These are phyloP conservation scores for Masnerella sp. DNA, from an alignment of 2,888 invertebrate species.

Conservation along the genomic window DNA sequence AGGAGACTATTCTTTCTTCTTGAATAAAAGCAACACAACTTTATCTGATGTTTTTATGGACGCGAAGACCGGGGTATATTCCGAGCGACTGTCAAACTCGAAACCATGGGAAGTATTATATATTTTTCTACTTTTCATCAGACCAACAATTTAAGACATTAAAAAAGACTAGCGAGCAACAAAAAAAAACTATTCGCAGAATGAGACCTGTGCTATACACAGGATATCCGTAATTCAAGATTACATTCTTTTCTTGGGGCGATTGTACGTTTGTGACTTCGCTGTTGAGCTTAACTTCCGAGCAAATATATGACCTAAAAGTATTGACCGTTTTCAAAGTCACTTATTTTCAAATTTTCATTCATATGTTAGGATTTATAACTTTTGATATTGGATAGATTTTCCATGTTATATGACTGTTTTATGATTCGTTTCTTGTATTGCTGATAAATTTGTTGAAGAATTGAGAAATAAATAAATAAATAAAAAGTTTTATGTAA, in stretches of 20 bases:
- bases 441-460: too few species aligned
- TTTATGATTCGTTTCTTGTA: too few species aligned
- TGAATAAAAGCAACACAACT: too few species aligned
- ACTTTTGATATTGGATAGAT: too few species aligned
- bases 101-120: constrained; percentile 12
- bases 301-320: constrained; percentile 14
- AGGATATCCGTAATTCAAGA: constrained; percentile 52
- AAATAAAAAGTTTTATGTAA: too few species aligned
- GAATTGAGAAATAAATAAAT: too few species aligned
- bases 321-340: constrained; percentile 10
- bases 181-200: constrained; percentile 33
- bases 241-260: constrained; percentile 39
- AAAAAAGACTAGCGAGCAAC: constrained; percentile 19
- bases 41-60: too few species aligned
- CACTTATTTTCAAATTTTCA: constrained; percentile 26
- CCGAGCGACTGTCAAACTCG: constrained; percentile 30
- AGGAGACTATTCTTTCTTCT: too few species aligned
- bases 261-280: constrained; percentile 22
- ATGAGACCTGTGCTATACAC: constrained; percentile 25
- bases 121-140: constrained; percentile 45
- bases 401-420: too few species aligned
- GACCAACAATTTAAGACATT: constrained; percentile 34
- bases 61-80: too few species aligned
- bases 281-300: constrained; percentile 14
- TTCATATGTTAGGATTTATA: too few species aligned